A percentile compares a stretch with the other conserved stretches of the same genome.
Conservation (phyloP, 2,113 vertebrate genomes). For the Callipepla californica region DNA sequence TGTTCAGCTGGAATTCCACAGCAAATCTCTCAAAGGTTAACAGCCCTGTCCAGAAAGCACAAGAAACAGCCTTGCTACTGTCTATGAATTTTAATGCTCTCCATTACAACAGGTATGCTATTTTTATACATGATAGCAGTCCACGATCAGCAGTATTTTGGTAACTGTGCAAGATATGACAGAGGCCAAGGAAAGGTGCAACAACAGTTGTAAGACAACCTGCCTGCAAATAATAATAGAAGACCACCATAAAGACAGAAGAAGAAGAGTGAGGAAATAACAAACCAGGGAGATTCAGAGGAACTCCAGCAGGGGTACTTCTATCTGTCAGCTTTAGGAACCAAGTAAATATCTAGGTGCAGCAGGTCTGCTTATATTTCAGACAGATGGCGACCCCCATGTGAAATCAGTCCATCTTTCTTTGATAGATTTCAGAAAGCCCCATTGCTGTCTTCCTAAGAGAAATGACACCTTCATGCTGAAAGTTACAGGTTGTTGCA, state of each 20-base stretch:
- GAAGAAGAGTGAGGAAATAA: neutral
- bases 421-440: neutral
- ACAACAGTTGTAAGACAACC: constrained; percentile 9
- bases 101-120: constrained; percentile 62
- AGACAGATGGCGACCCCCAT: neutral
- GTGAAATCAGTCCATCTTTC: neutral
- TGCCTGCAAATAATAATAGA: neutral
- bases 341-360: neutral
- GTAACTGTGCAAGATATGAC: constrained; percentile 57
- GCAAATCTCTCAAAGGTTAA: constrained; percentile 68
- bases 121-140: constrained; percentile 60
- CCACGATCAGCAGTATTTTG: constrained; percentile 39
- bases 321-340: neutral
- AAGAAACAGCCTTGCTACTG: constrained; percentile 19
- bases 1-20: constrained; percentile 9
- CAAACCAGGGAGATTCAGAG: neutral
- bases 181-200: constrained; percentile 57
- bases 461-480: neutral
- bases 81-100: constrained; percentile 70
- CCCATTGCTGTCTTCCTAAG: neutral
- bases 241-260: neutral
- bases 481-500: neutral
- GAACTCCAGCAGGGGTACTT: neutral
- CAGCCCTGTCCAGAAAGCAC: constrained; percentile 52
- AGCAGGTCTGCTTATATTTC: neutral